A percentile compares a stretch with the other conserved stretches of the same genome.
Evolutionary conservation across 2,888 invertebrate species (phyloP).

Genomic region (Chironomus riparius): DNA sequence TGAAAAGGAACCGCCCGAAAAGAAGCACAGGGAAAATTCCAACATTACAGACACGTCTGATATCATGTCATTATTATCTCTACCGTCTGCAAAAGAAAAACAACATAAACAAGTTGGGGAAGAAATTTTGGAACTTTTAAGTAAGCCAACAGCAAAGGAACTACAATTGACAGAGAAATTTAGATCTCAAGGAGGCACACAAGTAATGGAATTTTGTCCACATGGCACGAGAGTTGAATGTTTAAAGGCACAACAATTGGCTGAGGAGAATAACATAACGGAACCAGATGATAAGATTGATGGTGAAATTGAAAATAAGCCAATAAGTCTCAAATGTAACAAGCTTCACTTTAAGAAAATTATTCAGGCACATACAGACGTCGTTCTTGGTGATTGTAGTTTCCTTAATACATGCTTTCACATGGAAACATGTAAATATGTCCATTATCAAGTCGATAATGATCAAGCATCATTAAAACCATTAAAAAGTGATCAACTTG

Average conservation of each 20-base stretch:
- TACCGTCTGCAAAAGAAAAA: slow-evolving; percentile 90
- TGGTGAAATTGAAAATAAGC: slow-evolving; percentile 34
- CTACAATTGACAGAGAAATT: slow-evolving; percentile 91
- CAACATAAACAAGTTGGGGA: slow-evolving; percentile 92
- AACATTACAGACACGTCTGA: slow-evolving; percentile 30
- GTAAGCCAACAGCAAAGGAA: slow-evolving; percentile 94
- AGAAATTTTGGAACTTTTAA: slow-evolving; percentile 86
- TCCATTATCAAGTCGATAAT: slow-evolving; percentile 94
- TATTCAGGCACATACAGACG: slow-evolving; percentile 90
- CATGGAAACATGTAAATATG: slow-evolving; percentile 98
- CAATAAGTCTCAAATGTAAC: slow-evolving; percentile 51
- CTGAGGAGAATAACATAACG: slow-evolving; percentile 39
- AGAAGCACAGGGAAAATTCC: slow-evolving; percentile 44
- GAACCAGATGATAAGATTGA: slow-evolving; percentile 29
- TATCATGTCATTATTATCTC: slow-evolving; percentile 55
- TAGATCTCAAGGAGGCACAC: slow-evolving; percentile 88
- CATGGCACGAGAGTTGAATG: slow-evolving; percentile 92
- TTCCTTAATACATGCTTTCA: slow-evolving; percentile 98
- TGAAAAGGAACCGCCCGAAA: slow-evolving; percentile 41
- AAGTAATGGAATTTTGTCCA: slow-evolving; percentile 93
- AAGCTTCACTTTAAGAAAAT: slow-evolving; percentile 96
- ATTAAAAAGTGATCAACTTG: slow-evolving; percentile 37
- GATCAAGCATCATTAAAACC: slow-evolving; percentile 37
- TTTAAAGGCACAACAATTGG: slow-evolving; percentile 45
- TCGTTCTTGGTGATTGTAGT: slow-evolving; percentile 91